These are phyloP conservation scores for Zaprionus kolodkinae DNA, from an alignment of 1,140 invertebrate species.

Conservation along the genomic window DNA sequence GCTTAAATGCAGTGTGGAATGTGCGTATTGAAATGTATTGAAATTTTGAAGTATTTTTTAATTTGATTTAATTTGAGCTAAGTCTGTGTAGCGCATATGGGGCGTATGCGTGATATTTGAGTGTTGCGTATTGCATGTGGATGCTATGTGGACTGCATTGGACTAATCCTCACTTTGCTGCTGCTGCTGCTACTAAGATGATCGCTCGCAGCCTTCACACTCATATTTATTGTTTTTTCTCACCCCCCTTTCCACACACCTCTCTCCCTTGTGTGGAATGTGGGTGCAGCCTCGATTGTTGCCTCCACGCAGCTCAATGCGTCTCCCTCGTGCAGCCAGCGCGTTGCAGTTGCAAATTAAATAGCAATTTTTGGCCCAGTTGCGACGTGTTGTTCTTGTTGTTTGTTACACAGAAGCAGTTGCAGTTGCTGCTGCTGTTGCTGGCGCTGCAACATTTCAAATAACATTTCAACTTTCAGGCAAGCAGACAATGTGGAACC, in stretches of 20 bases:
- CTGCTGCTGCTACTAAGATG: not conserved
- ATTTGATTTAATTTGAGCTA: not conserved
- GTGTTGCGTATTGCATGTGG: not conserved
- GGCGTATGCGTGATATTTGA: not conserved
- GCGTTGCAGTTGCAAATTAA: constrained; percentile 79
- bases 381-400: constrained; percentile 18
- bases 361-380: constrained; percentile 72
- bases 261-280: constrained; percentile 52
- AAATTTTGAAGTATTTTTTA: not conserved
- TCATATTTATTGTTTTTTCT: not conserved
- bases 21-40: not conserved
- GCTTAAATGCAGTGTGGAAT: not conserved
- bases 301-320: constrained; percentile 13
- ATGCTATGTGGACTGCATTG: not conserved
- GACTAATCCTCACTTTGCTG: not conserved
- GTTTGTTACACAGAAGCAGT: constrained; percentile 23
- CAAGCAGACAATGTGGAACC: constrained; percentile 71
- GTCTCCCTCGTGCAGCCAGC: constrained; percentile 66
- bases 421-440: constrained; percentile 25
- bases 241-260: too few species aligned
- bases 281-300: constrained; percentile 38
- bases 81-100: not conserved
- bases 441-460: constrained; percentile 76
- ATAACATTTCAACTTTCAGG: constrained; percentile 80
- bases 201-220: not conserved